These are phyloP conservation scores for Galerucella pusilla DNA, from an alignment of 2,888 invertebrate genomes.

Conservation along the genomic window DNA sequence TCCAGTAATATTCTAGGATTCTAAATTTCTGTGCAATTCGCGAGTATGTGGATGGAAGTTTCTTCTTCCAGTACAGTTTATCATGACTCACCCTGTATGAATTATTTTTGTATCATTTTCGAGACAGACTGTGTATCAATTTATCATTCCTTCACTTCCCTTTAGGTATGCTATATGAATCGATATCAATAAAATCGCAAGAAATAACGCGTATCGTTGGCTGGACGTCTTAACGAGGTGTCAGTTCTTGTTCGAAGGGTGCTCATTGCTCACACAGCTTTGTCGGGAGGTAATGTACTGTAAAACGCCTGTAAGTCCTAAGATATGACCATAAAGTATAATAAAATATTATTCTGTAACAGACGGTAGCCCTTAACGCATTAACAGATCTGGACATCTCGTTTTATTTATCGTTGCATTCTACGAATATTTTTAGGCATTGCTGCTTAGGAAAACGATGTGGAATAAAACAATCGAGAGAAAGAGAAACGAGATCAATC, in stretches of 20 bases:
- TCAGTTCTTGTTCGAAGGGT: conserved; percentile 53
- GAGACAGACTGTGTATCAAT: too few species aligned
- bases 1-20: too few species aligned
- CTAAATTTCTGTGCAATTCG: too few species aligned
- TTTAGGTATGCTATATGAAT: neutral
- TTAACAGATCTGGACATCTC: conserved; percentile 19
- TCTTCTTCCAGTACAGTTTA: too few species aligned
- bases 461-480: conserved; percentile 1
- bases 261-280: conserved; percentile 56
- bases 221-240: conserved; percentile 54
- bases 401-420: conserved; percentile 27
- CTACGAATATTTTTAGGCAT: neutral
- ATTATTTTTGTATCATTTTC: too few species aligned
- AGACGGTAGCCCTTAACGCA: conserved; percentile 24
- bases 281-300: conserved; percentile 59
- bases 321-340: conserved; percentile 49
- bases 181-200: neutral
- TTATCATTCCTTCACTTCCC: too few species aligned
- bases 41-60: too few species aligned
- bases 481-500: conserved; percentile 8
- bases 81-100: too few species aligned
- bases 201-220: neutral
- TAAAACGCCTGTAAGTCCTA: conserved; percentile 55
- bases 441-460: neutral
- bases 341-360: conserved; percentile 41